A percentile compares a stretch with the other conserved stretches of the same genome.
Evolutionary conservation across 2,113 vertebrate species (phyloP).

Genomic region (Pachyramphus minor): DNA sequence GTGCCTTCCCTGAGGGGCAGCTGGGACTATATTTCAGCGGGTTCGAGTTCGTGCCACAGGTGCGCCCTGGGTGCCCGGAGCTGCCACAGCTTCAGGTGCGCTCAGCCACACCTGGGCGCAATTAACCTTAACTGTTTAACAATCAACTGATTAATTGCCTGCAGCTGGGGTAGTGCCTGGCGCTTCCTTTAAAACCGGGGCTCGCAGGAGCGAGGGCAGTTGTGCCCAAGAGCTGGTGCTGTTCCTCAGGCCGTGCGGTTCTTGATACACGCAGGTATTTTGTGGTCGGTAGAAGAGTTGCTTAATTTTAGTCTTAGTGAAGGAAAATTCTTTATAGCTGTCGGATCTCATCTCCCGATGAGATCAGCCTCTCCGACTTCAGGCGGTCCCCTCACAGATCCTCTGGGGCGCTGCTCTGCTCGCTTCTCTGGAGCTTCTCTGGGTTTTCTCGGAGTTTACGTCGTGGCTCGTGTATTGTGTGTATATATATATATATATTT

Average conservation of each 20-base stretch:
- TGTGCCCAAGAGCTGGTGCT: rapidly evolving
- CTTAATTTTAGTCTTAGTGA: rapidly evolving
- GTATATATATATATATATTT: too few species aligned
- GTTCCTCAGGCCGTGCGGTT: rapidly evolving
- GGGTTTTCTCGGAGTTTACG: not conserved
- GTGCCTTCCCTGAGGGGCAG: rapidly evolving
- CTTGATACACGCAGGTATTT: rapidly evolving
- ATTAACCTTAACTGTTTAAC: not conserved
- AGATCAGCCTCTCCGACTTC: rapidly evolving
- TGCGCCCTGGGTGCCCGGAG: rapidly evolving
- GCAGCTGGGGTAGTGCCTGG: rapidly evolving
- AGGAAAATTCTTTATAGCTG: rapidly evolving
- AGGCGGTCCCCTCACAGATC: rapidly evolving
- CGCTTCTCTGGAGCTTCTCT: rapidly evolving
- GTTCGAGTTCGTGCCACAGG: rapidly evolving
- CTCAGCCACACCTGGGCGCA: rapidly evolving
- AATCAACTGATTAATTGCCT: not conserved
- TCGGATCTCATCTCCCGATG: rapidly evolving
- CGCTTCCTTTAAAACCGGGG: rapidly evolving
- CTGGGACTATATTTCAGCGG: rapidly evolving
- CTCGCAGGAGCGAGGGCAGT: rapidly evolving
- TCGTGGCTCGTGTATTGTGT: too few species aligned
- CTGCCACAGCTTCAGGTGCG: rapidly evolving
- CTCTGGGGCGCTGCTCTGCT: rapidly evolving
- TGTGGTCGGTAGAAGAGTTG: rapidly evolving